A percentile compares a stretch with the other conserved stretches of the same genome.
Conservation (phyloP, 1,140 invertebrate genomes). For the Chrysomallon squamiferum region DNA sequence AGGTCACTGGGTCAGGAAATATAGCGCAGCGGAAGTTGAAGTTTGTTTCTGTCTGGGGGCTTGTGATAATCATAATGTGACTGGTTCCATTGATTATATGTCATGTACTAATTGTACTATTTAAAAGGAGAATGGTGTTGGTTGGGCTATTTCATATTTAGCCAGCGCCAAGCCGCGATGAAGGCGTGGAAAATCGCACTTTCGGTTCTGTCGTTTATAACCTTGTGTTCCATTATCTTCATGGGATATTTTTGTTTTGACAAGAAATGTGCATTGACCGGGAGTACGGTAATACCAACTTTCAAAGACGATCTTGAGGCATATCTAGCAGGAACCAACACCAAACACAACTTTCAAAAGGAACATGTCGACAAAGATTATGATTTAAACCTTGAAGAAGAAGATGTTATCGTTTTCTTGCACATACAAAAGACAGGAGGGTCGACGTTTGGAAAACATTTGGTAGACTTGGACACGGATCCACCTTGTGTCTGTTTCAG, state of each 20-base stretch:
- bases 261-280: constrained; percentile 4
- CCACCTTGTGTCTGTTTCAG: constrained; percentile 50
- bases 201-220: background rate
- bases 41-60: no score
- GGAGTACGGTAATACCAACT: background rate
- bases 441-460: constrained; percentile 93
- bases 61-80: no score
- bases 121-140: no score
- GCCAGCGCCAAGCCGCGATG: background rate
- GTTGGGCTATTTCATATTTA: background rate
- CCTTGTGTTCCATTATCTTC: background rate
- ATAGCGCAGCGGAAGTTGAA: no score
- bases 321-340: constrained; percentile 12
- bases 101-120: no score
- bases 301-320: constrained; percentile 14
- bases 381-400: constrained; percentile 38
- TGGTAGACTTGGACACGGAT: constrained; percentile 88
- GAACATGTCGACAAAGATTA: constrained; percentile 16
- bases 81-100: no score
- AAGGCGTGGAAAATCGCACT: constrained; percentile 2
- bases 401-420: constrained; percentile 96
- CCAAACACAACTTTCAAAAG: constrained; percentile 17
- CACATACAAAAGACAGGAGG: constrained; percentile 96
- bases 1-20: no score
- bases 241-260: constrained; percentile 13